A percentile compares a stretch with the other conserved stretches of the same genome.
phyloP scores from a whole-genome alignment of 2,797 vertebrate species.

The Arctocebus calabarensis region DNA sequence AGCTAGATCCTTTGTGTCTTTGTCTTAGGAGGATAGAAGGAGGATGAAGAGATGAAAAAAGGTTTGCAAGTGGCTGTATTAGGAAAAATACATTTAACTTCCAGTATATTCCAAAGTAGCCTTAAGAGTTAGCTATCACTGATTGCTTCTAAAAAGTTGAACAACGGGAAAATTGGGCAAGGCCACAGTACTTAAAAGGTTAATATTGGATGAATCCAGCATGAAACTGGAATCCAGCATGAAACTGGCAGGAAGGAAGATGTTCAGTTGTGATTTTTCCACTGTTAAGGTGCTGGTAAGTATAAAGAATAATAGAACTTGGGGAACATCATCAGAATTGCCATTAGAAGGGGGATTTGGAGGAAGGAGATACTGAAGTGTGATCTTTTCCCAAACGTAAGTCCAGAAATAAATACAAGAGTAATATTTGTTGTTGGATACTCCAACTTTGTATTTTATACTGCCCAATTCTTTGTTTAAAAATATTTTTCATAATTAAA shows the following conservation, averaged over 20 bases:
- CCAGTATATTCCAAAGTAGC: background rate
- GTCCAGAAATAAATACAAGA: slow-evolving; percentile 28
- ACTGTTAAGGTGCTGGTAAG: background rate
- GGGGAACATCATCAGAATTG: slow-evolving; percentile 20
- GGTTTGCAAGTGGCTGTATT: no score
- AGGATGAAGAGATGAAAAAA: no score
- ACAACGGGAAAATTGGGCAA: background rate
- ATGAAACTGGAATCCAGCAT: background rate
- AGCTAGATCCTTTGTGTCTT: no score
- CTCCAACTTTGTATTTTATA: slow-evolving; percentile 22
- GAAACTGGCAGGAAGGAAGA: background rate
- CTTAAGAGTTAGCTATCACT: background rate
- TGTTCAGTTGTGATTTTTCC: background rate
- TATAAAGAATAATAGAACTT: slow-evolving; percentile 15
- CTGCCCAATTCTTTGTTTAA: slow-evolving; percentile 15
- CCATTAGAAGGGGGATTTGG: background rate
- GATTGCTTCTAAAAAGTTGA: slow-evolving; percentile 26
- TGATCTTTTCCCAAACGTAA: slow-evolving; percentile 20
- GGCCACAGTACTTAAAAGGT: background rate
- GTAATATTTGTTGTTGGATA: background rate
- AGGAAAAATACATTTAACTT: background rate
- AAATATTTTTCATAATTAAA: background rate
- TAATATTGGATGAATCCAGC: background rate
- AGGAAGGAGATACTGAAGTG: slow-evolving; percentile 10
- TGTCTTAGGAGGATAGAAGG: no score